These are phyloP conservation scores for Chelmon rostratus DNA, from an alignment of 2,797 vertebrate genomes.

Conservation along the genomic window DNA sequence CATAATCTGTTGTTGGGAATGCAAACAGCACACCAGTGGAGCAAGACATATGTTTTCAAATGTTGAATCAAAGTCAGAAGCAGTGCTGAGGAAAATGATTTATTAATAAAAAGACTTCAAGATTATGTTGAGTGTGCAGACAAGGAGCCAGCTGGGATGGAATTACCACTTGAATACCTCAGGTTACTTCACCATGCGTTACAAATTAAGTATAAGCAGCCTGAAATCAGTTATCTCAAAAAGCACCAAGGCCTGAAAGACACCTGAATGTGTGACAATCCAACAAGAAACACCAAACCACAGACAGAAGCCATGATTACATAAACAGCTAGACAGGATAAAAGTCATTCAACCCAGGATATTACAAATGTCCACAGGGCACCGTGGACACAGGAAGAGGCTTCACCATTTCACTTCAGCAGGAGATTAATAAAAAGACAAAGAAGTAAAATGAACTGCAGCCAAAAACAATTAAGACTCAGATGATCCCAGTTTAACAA, in stretches of 20 bases:
- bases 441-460: background rate
- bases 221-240: constrained; percentile 12
- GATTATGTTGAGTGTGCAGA: background rate
- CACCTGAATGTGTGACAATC: background rate
- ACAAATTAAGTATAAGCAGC: constrained; percentile 5
- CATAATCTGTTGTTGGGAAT: background rate
- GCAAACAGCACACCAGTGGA: background rate
- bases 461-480: constrained; percentile 5
- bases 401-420: background rate
- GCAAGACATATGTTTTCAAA: background rate
- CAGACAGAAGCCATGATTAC: background rate
- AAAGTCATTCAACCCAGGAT: background rate
- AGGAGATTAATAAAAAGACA: background rate
- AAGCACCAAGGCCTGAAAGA: background rate
- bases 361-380: background rate
- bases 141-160: background rate
- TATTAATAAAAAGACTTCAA: background rate
- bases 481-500: constrained; percentile 10
- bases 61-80: background rate
- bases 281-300: constrained; percentile 6
- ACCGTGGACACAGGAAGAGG: background rate
- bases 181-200: constrained; percentile 8
- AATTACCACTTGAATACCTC: background rate
- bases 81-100: background rate
- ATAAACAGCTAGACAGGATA: background rate